phyloP scores from a whole-genome alignment of 2,888 invertebrate genomes.

The Stomorhina lunata region DNA sequence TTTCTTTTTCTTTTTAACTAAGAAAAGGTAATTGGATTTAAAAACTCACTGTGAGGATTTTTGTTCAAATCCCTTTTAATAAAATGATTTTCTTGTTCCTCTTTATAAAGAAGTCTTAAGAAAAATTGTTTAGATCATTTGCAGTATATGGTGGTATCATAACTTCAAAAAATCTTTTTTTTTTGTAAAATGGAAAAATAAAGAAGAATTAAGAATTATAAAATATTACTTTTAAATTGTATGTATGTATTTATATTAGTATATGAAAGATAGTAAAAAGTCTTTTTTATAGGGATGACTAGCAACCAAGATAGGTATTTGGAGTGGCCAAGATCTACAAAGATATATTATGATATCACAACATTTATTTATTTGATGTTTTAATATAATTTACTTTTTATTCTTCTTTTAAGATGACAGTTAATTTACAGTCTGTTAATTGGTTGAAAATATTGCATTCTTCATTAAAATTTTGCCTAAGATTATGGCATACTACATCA shows the following conservation, averaged over 20 bases:
- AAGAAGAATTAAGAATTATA: background rate
- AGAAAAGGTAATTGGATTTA: too few relatives aligned
- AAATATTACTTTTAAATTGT: slow-evolving; percentile 3
- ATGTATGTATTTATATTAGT: too few relatives aligned
- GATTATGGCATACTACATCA: background rate
- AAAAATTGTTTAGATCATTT: background rate
- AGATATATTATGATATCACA: slow-evolving; percentile 41
- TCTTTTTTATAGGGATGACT: too few relatives aligned
- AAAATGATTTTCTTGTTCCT: background rate
- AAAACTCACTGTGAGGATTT: background rate
- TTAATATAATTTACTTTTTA: slow-evolving; percentile 40
- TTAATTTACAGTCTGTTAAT: slow-evolving; percentile 58
- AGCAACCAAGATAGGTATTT: background rate
- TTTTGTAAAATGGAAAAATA: background rate
- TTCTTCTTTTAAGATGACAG: slow-evolving; percentile 50
- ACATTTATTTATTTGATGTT: slow-evolving; percentile 46
- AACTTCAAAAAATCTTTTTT: slow-evolving; percentile 39
- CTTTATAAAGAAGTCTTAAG: background rate
- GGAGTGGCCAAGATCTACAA: background rate
- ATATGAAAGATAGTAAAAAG: slow-evolving; percentile 27
- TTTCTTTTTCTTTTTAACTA: background rate
- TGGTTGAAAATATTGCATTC: slow-evolving; percentile 30
- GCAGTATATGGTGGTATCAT: slow-evolving; percentile 24
- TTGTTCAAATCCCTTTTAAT: slow-evolving; percentile 1
- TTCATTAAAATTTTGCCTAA: background rate